phyloP scores from a whole-genome alignment of 2,113 vertebrate genomes.

The Vombatus ursinus region DNA sequence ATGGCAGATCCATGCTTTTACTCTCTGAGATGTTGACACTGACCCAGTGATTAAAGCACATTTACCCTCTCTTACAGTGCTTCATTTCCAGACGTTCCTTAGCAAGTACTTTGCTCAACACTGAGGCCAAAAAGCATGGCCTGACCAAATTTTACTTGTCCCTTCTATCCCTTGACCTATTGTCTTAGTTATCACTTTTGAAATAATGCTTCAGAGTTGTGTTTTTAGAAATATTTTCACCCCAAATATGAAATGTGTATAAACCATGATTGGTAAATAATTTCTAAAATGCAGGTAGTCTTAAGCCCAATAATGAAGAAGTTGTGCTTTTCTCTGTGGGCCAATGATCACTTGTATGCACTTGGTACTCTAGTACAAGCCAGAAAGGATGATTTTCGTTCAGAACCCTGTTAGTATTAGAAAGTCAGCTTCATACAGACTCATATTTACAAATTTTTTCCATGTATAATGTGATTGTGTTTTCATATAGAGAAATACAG shows the following conservation, averaged over 20 bases:
- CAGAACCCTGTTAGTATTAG: background rate
- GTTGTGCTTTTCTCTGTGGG: background rate
- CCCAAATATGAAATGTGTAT: background rate
- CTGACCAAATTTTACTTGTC: slow-evolving; percentile 13
- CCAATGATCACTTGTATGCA: background rate
- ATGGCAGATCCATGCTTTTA: background rate
- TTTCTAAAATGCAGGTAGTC: background rate
- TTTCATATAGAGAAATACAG: slow-evolving; percentile 17
- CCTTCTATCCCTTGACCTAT: background rate
- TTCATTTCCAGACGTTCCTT: background rate
- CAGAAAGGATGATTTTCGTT: background rate
- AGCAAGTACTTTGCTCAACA: background rate
- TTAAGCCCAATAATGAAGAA: background rate
- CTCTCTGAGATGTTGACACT: background rate
- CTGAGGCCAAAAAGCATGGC: background rate
- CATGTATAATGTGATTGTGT: background rate
- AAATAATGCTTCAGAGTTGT: background rate
- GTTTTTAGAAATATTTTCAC: background rate
- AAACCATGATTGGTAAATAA: background rate
- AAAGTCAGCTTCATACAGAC: background rate
- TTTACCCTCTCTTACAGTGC: background rate
- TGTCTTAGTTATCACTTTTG: background rate
- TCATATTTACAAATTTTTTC: background rate
- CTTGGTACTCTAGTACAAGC: accelerated
- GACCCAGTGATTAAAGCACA: accelerated